Percentiles rank a stretch among this genome's conserved stretches.
Evolutionary conservation across 2,797 vertebrate species (phyloP).

Genomic region (Nothura maculosa): DNA sequence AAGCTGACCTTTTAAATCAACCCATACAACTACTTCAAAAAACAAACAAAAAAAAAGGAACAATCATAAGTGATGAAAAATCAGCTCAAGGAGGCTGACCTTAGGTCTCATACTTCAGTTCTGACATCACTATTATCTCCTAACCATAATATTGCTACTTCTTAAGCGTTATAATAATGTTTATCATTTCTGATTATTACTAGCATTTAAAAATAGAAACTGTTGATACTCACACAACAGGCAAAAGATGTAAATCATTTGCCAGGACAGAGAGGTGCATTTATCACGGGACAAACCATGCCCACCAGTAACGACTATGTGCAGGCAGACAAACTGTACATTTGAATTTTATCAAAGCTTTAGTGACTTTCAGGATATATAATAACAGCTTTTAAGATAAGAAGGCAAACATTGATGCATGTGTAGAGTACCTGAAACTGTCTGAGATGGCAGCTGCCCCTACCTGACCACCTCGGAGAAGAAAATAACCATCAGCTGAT

Average conservation of each 20-base stretch:
- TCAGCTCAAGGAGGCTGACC: background rate
- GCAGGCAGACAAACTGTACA: background rate
- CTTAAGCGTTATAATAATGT: background rate
- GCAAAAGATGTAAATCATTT: background rate
- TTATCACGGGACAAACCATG: background rate
- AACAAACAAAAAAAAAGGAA: background rate
- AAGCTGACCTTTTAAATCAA: background rate
- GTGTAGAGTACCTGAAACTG: background rate
- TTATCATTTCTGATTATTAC: background rate
- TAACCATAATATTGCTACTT: background rate
- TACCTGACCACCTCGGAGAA: background rate
- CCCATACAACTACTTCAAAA: background rate
- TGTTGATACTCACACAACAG: background rate
- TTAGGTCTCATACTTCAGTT: background rate
- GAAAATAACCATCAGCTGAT: background rate
- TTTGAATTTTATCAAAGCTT: background rate
- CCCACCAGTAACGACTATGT: background rate
- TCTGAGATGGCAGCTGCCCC: background rate
- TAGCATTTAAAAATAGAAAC: background rate
- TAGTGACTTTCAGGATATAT: fast-evolving
- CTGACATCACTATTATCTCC: background rate
- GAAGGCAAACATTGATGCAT: background rate
- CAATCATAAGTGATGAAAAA: background rate
- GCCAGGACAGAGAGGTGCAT: background rate
- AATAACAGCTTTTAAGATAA: background rate